Conservation (phyloP, 2,888 invertebrate genomes). For the Hydropsyche betteni region DNA sequence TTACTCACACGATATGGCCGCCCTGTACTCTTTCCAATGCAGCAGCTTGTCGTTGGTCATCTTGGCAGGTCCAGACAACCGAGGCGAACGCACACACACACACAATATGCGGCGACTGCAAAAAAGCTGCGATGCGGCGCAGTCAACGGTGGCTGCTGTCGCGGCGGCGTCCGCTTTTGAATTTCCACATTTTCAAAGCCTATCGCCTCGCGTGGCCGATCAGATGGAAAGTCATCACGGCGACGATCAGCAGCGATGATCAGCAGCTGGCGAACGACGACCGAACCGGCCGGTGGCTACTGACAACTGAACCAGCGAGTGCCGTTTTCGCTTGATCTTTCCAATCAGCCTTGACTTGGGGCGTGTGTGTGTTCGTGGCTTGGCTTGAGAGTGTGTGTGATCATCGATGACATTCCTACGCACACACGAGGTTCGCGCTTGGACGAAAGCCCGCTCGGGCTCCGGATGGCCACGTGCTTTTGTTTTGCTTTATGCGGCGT, state of each 20-base stretch:
- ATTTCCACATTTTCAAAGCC: slow-evolving; percentile 20
- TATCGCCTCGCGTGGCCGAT: background rate
- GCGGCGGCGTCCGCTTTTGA: slow-evolving; percentile 9
- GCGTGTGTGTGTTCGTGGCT: background rate
- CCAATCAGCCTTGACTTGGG: slow-evolving; percentile 16
- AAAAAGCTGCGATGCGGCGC: background rate
- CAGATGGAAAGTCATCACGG: background rate
- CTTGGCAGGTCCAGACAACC: slow-evolving; percentile 63
- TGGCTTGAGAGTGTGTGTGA: too few species aligned
- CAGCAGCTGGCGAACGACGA: background rate
- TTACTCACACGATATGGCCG: slow-evolving; percentile 66
- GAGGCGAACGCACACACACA: background rate
- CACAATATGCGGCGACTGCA: background rate
- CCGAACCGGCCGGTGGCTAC: background rate
- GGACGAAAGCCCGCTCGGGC: too few species aligned
- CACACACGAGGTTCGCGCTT: too few species aligned
- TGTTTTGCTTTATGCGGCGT: background rate
- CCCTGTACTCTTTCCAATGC: slow-evolving; percentile 69
- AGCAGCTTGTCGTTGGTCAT: slow-evolving; percentile 67
- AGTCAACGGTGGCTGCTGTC: background rate
- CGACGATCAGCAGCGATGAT: background rate
- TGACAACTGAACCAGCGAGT: slow-evolving; percentile 8
- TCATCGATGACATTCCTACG: too few species aligned
- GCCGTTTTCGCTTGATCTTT: slow-evolving; percentile 17
- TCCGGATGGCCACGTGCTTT: slow-evolving; percentile 1